phyloP scores from a whole-genome alignment of 2,797 vertebrate species.

The Sebastes kiyomatsui region DNA sequence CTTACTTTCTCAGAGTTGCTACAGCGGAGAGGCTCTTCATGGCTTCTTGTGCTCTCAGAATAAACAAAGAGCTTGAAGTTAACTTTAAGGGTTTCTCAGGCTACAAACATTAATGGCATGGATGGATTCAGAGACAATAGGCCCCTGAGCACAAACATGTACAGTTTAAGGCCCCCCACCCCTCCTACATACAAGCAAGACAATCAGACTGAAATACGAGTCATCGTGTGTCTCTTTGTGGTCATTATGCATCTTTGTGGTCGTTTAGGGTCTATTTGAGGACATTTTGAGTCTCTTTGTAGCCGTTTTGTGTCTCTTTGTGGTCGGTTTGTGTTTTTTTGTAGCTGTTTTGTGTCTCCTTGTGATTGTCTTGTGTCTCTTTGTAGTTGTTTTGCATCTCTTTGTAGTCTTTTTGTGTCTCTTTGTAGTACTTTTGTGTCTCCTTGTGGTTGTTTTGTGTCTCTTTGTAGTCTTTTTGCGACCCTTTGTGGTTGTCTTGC shows the following conservation, averaged over 20 bases:
- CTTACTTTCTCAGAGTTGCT: neutral
- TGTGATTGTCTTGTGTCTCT: neutral
- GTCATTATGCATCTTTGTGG: neutral
- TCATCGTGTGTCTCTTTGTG: neutral
- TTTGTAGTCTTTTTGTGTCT: fast-evolving
- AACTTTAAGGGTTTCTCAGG: neutral
- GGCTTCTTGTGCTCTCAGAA: neutral
- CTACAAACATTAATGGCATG: neutral
- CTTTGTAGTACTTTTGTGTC: neutral
- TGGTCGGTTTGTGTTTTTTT: neutral
- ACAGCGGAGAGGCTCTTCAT: neutral
- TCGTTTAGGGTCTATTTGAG: neutral
- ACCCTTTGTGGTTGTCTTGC: neutral
- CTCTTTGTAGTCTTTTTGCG: neutral
- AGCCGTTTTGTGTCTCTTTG: neutral
- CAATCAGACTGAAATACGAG: neutral
- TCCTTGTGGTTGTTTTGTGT: neutral
- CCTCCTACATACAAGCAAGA: neutral
- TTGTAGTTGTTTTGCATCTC: neutral
- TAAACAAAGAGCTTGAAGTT: neutral
- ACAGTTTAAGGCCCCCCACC: neutral
- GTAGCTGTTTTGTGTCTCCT: neutral
- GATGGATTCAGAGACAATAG: neutral
- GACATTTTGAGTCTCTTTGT: neutral
- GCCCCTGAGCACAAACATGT: neutral